These are phyloP conservation scores for Onychostoma macrolepis DNA, from an alignment of 2,113 vertebrate genomes.

Conservation along the genomic window DNA sequence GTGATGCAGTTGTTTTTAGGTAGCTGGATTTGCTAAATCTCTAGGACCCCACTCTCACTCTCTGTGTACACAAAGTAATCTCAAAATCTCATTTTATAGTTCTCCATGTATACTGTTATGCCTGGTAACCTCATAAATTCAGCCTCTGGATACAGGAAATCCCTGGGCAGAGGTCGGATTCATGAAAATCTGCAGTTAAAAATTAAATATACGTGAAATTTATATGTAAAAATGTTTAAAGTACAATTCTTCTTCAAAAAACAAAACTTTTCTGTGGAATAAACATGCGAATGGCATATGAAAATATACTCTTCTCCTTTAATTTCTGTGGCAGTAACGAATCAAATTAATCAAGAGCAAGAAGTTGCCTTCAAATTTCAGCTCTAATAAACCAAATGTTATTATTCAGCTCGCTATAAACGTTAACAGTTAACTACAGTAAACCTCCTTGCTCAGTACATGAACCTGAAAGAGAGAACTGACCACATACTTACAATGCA, in stretches of 20 bases:
- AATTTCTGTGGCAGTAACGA: not conserved
- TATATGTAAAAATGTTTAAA: not conserved
- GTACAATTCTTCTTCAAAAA: no score
- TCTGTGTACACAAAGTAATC: conserved; percentile 25
- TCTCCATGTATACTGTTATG: not conserved
- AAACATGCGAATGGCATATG: not conserved
- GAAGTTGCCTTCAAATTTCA: not conserved
- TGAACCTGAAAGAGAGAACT: not conserved
- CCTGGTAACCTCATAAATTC: not conserved
- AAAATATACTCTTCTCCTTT: not conserved
- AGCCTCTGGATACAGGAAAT: not conserved
- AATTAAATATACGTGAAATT: not conserved
- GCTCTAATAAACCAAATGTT: not conserved
- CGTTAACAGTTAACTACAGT: not conserved
- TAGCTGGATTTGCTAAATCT: conserved; percentile 34
- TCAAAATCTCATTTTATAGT: conserved; percentile 25
- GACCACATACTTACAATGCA: not conserved
- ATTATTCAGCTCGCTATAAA: not conserved
- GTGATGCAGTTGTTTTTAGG: conserved; percentile 38
- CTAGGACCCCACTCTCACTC: conserved; percentile 7
- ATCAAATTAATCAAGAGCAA: not conserved
- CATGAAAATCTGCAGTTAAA: not conserved
- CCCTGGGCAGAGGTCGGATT: not conserved
- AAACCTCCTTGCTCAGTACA: not conserved
- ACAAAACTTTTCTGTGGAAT: not conserved